Percentiles rank a stretch among this genome's conserved stretches.
phyloP scores from a whole-genome alignment of 2,888 invertebrate genomes.

The Ochropleura leucogaster region DNA sequence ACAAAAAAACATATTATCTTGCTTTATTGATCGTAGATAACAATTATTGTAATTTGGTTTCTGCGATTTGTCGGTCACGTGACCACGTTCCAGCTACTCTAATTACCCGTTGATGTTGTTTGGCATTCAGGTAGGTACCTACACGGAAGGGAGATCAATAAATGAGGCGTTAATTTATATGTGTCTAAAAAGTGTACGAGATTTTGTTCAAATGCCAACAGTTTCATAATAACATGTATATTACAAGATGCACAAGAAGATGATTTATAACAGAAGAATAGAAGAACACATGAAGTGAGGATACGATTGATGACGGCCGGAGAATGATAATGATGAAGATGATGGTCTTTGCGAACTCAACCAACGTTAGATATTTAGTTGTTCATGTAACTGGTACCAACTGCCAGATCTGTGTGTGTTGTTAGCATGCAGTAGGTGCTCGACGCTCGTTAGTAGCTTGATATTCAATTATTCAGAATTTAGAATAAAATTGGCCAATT shows the following conservation, averaged over 20 bases:
- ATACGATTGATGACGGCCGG: no score
- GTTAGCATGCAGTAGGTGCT: neutral
- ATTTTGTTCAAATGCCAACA: neutral
- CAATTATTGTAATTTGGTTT: constrained; percentile 46
- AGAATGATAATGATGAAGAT: no score
- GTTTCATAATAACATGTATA: neutral
- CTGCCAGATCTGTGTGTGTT: no score
- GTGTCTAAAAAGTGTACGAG: neutral
- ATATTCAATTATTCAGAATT: constrained; percentile 11
- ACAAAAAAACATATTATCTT: constrained; percentile 69
- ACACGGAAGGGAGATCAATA: constrained; percentile 37
- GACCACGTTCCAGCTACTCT: constrained; percentile 24
- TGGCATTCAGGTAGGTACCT: constrained; percentile 2
- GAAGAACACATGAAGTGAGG: no score
- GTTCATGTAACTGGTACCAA: neutral
- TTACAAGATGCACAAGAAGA: no score
- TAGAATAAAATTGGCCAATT: neutral
- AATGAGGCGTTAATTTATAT: constrained; percentile 12
- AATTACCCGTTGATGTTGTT: constrained; percentile 31
- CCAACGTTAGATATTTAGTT: neutral
- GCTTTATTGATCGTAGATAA: constrained; percentile 58
- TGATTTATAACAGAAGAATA: neutral
- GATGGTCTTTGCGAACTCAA: neutral
- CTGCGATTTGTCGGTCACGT: constrained; percentile 54
- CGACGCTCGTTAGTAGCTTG: neutral